Evolutionary conservation across 2,888 invertebrate species (phyloP), one percentile per base, ranked within the genome.

Genomic region (Ctena decussata): DNA sequence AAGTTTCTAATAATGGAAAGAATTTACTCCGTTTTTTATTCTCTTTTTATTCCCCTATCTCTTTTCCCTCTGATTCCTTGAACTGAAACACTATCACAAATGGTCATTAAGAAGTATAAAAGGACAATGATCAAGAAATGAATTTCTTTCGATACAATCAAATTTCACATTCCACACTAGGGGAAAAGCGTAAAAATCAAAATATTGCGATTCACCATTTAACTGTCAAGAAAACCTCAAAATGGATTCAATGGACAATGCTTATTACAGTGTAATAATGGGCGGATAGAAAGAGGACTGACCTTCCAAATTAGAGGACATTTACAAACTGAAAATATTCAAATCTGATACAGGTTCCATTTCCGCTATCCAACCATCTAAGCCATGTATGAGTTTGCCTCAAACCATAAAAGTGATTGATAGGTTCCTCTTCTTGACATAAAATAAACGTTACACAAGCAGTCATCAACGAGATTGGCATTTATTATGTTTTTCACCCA

Each of bases 401-500:
- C 8, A 60, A 60, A 30, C 60, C 60, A 30, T 60, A 30, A 60
- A 30, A 60, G 60, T 18, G 37, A 70, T 70, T 2, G 37, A 46
- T 30, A 39, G 53, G 6, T 39, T 39, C 46, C 30, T 71, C 0
- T 79, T 79, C 27, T 39, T 79, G 53, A 72, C 78, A 57, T n/a
- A 79, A 72, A 12, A 72, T 57, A 39, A 72, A 72, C 32, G 71
- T 72, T 57, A 79, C 72, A 11, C 71, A 24, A 41, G 71, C 78
- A n/a, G 37, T 72, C 30, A 72, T 79, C 11, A 79, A 72, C 53
- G 78, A 79, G 41, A 72, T 57, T 72, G 57, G 39, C 8, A 72
- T 57, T 5, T 79, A 72, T 72, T 27, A 72, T 39, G 57, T 80
- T 1, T 80, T 80, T 80, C 74, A 80, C 37, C 73, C 80, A 44